Percentiles rank a stretch among this genome's conserved stretches.
Conservation (phyloP, 1,140 invertebrate genomes). For the Drosophila miranda region DNA sequence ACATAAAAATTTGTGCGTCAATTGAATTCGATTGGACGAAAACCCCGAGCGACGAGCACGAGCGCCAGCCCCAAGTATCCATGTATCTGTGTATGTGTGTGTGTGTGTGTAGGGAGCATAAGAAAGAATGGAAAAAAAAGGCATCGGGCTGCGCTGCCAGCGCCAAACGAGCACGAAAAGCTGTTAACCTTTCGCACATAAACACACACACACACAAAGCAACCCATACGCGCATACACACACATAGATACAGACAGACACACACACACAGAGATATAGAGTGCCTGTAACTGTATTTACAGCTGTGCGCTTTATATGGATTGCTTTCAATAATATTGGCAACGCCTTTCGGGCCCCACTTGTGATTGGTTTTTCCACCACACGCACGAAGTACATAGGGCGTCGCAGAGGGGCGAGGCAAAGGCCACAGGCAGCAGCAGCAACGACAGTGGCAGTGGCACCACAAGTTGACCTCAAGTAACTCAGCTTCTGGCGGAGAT, state of each 20-base stretch:
- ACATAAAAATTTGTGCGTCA: slow-evolving; percentile 81
- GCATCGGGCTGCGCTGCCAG: slow-evolving; percentile 43
- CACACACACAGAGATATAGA: slow-evolving; percentile 8
- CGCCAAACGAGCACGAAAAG: slow-evolving; percentile 47
- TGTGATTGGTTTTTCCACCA: slow-evolving; percentile 53
- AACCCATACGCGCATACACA: slow-evolving; percentile 42
- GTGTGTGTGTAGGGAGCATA: slow-evolving; percentile 59
- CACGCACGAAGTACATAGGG: slow-evolving; percentile 21
- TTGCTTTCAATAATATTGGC: slow-evolving; percentile 66
- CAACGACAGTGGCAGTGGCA: not conserved
- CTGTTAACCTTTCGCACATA: slow-evolving; percentile 76
- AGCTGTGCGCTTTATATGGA: slow-evolving; percentile 46
- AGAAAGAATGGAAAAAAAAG: slow-evolving; percentile 39
- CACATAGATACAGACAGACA: slow-evolving; percentile 50
- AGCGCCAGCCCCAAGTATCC: slow-evolving; percentile 19
- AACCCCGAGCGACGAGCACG: slow-evolving; percentile 51
- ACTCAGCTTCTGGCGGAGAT: slow-evolving; percentile 26
- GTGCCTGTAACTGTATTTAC: slow-evolving; percentile 1
- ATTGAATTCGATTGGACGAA: slow-evolving; percentile 82
- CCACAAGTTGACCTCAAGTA: slow-evolving; percentile 39
- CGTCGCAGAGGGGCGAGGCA: not conserved
- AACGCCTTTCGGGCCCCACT: slow-evolving; percentile 59
- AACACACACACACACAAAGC: slow-evolving; percentile 20
- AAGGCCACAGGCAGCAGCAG: not conserved
- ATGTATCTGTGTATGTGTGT: slow-evolving; percentile 15